Percentiles rank a stretch among this genome's conserved stretches.
phyloP scores from a whole-genome alignment of 30 jellyfish, hydroid and myxozoan species.

The Pelagia noctiluca region DNA sequence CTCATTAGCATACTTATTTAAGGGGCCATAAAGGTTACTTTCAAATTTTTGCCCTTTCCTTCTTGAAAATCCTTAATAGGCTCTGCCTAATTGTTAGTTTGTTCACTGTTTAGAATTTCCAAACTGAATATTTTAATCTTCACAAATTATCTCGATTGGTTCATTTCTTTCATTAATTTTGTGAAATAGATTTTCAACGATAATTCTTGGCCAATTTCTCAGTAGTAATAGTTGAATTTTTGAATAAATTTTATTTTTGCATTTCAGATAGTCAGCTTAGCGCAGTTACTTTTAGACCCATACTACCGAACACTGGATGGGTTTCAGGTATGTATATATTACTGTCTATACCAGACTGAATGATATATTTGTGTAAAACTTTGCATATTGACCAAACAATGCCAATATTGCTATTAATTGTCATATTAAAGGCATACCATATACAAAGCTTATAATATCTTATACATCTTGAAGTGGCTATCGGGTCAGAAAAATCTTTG shows the following conservation, averaged over 20 bases:
- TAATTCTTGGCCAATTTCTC: neutral
- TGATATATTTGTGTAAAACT: too few species aligned
- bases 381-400: too few species aligned
- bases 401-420: neutral
- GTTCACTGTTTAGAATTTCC: neutral
- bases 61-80: neutral
- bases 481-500: too few species aligned
- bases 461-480: neutral
- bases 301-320: conserved; percentile 86
- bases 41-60: too few species aligned
- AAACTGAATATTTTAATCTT: too few species aligned
- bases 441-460: neutral
- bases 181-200: neutral
- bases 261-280: conserved; percentile 81
- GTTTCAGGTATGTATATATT: conserved; percentile 69
- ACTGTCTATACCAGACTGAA: neutral
- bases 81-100: neutral
- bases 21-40: neutral
- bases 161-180: neutral
- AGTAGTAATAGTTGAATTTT: neutral
- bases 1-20: too few species aligned
- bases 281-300: conserved; percentile 83
- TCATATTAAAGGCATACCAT: too few species aligned
- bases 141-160: too few species aligned
- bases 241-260: neutral